These are phyloP conservation scores for Cryptus armator DNA, from an alignment of 2,888 invertebrate species.

Conservation along the genomic window DNA sequence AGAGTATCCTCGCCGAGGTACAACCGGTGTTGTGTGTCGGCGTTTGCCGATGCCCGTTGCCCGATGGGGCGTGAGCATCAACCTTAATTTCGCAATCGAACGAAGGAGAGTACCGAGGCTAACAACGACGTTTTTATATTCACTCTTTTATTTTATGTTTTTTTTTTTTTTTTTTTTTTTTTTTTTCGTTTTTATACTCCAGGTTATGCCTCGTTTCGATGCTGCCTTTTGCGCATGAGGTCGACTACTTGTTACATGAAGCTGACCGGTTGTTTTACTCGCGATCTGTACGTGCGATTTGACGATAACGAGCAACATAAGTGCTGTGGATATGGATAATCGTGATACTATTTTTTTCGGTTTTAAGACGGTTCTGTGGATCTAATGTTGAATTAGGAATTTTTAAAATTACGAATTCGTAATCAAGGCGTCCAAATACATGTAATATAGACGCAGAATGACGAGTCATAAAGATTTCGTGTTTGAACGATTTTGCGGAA, in stretches of 20 bases:
- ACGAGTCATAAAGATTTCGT: too few species aligned
- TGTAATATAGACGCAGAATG: too few species aligned
- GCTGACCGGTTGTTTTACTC: background rate
- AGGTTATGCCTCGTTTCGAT: background rate
- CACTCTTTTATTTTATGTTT: background rate
- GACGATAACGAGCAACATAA: background rate
- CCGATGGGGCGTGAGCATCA: conserved; percentile 53
- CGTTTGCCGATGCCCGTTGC: background rate
- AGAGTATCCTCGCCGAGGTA: background rate
- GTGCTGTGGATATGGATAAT: too few species aligned
- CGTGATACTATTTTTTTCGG: too few species aligned
- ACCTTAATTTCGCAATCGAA: conserved; percentile 53
- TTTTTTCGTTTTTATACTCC: background rate
- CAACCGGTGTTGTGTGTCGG: conserved; percentile 6
- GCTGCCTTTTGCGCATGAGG: conserved; percentile 5
- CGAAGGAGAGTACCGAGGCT: conserved; percentile 39
- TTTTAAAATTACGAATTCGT: too few species aligned
- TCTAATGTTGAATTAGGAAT: too few species aligned
- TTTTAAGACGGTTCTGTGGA: too few species aligned
- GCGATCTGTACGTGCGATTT: background rate
- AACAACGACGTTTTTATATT: conserved; percentile 33
- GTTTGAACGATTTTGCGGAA: too few species aligned
- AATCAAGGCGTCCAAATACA: too few species aligned
- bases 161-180: conserved; percentile 2
- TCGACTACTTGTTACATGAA: background rate